A percentile compares a stretch with the other conserved stretches of the same genome.
These are phyloP conservation scores for Marmota flaviventris DNA, from an alignment of 2,113 vertebrate genomes.

Conservation along the genomic window DNA sequence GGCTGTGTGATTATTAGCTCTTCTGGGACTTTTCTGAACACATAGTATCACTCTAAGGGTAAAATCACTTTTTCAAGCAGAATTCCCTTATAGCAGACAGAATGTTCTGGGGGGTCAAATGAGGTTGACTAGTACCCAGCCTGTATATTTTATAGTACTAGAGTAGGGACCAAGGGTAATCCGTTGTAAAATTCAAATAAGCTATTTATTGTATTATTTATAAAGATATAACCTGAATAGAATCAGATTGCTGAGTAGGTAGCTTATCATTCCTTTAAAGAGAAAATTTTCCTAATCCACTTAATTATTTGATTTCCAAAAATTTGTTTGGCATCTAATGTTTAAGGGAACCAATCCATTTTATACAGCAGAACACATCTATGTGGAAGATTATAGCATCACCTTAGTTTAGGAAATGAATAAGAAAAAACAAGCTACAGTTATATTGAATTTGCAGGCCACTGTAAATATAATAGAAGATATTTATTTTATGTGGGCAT, in stretches of 20 bases:
- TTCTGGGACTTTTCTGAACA: neutral
- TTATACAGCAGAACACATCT: neutral
- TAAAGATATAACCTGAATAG: neutral
- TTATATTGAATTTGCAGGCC: neutral
- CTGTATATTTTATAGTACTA: neutral
- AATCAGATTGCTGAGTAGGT: neutral
- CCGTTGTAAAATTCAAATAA: slow-evolving; percentile 40
- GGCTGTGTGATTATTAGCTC: neutral
- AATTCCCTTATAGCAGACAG: neutral
- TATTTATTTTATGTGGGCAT: slow-evolving; percentile 9
- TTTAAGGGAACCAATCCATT: slow-evolving; percentile 42
- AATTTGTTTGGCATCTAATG: neutral
- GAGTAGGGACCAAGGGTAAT: neutral
- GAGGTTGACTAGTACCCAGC: neutral
- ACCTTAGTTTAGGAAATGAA: slow-evolving; percentile 9
- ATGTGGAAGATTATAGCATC: neutral
- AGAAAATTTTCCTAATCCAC: neutral
- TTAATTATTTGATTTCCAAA: slow-evolving; percentile 41
- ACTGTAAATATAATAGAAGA: neutral
- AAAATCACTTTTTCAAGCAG: slow-evolving; percentile 29
- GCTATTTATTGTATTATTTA: slow-evolving; percentile 44
- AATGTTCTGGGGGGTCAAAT: neutral
- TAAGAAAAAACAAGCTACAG: neutral
- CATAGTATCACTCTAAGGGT: neutral
- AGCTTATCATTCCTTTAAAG: neutral